Evolutionary conservation across 1,140 invertebrate genomes (phyloP).

Genomic region (Bombus huntii): DNA sequence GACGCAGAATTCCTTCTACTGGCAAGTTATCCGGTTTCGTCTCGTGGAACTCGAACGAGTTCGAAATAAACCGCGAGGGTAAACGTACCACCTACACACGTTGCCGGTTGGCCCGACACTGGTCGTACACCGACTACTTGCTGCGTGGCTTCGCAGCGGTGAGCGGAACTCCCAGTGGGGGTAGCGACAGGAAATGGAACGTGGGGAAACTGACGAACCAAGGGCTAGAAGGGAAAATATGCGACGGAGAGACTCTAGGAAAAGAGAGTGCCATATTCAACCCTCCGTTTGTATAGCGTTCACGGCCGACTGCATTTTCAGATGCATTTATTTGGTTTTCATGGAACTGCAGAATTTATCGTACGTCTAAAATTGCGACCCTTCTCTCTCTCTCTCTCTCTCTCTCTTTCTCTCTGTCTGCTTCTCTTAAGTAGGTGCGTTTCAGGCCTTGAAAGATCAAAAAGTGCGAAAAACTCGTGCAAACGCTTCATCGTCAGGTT

Average conservation of each 20-base stretch:
- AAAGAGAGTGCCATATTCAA: neutral
- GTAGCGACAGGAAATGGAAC: slow-evolving; percentile 44
- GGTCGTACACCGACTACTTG: slow-evolving; percentile 49
- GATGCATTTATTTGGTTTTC: neutral
- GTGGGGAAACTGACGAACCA: neutral
- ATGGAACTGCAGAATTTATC: neutral
- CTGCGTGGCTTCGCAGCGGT: slow-evolving; percentile 39
- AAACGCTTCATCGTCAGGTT: too few relatives aligned
- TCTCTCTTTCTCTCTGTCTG: neutral
- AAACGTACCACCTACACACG: slow-evolving; percentile 17
- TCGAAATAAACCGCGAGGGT: slow-evolving; percentile 24
- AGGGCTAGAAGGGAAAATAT: slow-evolving; percentile 1
- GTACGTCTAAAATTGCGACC: neutral
- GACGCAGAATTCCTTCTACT: neutral
- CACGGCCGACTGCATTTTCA: neutral
- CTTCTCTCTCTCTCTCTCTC: neutral
- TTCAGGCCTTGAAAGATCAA: too few relatives aligned
- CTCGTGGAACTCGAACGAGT: neutral
- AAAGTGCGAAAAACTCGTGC: neutral
- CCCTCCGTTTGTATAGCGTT: neutral
- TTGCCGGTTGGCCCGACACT: slow-evolving; percentile 54
- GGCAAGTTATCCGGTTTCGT: slow-evolving; percentile 4
- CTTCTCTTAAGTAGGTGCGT: neutral
- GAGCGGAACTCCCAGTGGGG: slow-evolving; percentile 34
- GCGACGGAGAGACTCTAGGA: neutral